A percentile compares a stretch with the other conserved stretches of the same genome.
phyloP scores from a whole-genome alignment of 2,888 invertebrate genomes.

The Sinhomidia bicolor region DNA sequence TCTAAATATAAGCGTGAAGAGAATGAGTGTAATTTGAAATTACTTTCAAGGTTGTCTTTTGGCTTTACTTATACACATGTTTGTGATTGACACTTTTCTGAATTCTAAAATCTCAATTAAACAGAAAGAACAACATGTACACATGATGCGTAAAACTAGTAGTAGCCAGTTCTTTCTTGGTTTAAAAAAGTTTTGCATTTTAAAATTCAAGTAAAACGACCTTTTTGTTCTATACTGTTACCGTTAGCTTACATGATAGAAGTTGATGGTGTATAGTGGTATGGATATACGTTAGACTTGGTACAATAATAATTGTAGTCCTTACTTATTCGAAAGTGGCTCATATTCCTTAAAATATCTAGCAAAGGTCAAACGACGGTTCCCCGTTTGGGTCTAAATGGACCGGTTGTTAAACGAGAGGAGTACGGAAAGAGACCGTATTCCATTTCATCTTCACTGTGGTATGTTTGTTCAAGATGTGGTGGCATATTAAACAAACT shows the following conservation, averaged over 20 bases:
- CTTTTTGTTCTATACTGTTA: too few species aligned
- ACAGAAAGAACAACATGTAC: neutral
- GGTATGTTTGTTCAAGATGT: conserved; percentile 69
- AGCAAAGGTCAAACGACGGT: conserved; percentile 77
- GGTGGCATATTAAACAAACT: conserved; percentile 55
- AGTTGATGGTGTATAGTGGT: conserved; percentile 33
- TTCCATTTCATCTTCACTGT: conserved; percentile 67
- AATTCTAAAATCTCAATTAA: neutral
- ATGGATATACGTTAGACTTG: conserved; percentile 64
- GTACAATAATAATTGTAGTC: conserved; percentile 59
- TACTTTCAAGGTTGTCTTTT: neutral
- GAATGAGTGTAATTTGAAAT: conserved; percentile 6
- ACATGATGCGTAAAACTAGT: neutral
- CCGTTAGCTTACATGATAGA: conserved; percentile 4
- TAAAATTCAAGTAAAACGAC: neutral
- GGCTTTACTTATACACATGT: neutral
- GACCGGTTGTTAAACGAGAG: conserved; percentile 71
- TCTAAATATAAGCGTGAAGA: neutral
- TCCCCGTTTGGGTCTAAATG: conserved; percentile 75
- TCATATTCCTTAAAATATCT: conserved; percentile 68
- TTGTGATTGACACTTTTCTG: neutral
- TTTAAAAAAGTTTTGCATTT: neutral
- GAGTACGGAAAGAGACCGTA: conserved; percentile 68
- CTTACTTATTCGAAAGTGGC: conserved; percentile 61
- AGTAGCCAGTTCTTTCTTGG: neutral